Evolutionary conservation across 2,888 invertebrate genomes (phyloP).

Genomic region (Tipula unca): DNA sequence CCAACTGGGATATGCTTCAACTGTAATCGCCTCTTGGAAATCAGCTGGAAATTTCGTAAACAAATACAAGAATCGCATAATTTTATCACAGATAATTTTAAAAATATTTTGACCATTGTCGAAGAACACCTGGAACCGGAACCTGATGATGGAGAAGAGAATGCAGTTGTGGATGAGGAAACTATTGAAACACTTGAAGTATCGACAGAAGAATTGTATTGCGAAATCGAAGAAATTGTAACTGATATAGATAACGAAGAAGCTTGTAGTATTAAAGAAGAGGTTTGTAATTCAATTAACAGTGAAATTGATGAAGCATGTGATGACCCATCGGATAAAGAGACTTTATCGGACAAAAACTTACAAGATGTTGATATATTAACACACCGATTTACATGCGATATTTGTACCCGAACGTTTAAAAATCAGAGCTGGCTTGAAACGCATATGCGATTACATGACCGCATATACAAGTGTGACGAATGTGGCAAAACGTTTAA

Average conservation of each 20-base stretch:
- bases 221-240: not conserved
- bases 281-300: not conserved
- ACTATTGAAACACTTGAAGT: not conserved
- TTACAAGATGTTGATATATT: not conserved
- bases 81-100: not conserved
- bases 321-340: not conserved
- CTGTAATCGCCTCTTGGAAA: not conserved
- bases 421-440: not conserved
- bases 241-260: not conserved
- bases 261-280: not conserved
- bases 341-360: not conserved
- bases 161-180: not conserved
- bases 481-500: not conserved
- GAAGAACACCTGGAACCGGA: not conserved
- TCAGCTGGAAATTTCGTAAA: conserved; percentile 9
- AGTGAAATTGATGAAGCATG: not conserved
- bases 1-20: not conserved
- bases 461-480: not conserved
- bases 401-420: not conserved
- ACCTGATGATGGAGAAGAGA: not conserved
- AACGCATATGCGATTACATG: not conserved
- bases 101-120: not conserved
- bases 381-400: not conserved
- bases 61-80: not conserved
- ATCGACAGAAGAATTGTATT: not conserved